Evolutionary conservation across 1,140 invertebrate species (phyloP).

Genomic region (Drosophila ohnishii): DNA sequence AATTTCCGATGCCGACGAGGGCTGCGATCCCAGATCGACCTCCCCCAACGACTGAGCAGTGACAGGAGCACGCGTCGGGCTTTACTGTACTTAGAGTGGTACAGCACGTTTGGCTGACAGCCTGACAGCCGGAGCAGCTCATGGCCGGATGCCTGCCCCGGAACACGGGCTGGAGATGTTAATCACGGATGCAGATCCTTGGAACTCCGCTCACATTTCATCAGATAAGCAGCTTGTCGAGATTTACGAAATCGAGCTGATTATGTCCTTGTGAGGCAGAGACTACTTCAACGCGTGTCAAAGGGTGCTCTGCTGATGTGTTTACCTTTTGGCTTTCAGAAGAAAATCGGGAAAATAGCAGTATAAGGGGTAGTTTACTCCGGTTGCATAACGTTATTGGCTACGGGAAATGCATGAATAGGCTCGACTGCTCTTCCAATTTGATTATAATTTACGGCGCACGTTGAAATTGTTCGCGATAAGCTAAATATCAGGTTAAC

Average conservation of each 20-base stretch:
- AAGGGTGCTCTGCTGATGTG: slow-evolving; percentile 65
- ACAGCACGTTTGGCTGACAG: slow-evolving; percentile 63
- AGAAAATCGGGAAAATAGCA: slow-evolving; percentile 2
- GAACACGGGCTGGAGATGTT: slow-evolving; percentile 61
- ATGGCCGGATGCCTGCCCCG: slow-evolving; percentile 53
- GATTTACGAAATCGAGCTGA: slow-evolving; percentile 81
- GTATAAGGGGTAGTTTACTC: slow-evolving; percentile 27
- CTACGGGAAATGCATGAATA: slow-evolving; percentile 72
- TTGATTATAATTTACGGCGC: slow-evolving; percentile 77
- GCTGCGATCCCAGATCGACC: slow-evolving; percentile 20
- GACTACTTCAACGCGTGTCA: slow-evolving; percentile 52
- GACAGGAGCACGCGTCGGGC: slow-evolving; percentile 66
- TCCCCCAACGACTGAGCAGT: slow-evolving; percentile 14
- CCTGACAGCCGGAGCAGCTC: slow-evolving; percentile 51
- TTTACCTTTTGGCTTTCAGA: slow-evolving; percentile 73
- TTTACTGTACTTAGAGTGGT: slow-evolving; percentile 67
- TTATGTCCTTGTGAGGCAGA: slow-evolving; percentile 62
- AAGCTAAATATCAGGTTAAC: slow-evolving; percentile 74
- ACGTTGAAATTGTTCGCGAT: slow-evolving; percentile 46
- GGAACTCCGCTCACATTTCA: slow-evolving; percentile 77
- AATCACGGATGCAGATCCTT: slow-evolving; percentile 63
- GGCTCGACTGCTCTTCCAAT: slow-evolving; percentile 66
- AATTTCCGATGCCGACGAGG: slow-evolving; percentile 76
- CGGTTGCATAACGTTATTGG: slow-evolving; percentile 18
- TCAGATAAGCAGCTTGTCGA: slow-evolving; percentile 81